A percentile compares a stretch with the other conserved stretches of the same genome.
phyloP scores from a whole-genome alignment of 2,113 vertebrate genomes.

The Leucosticte australis region DNA sequence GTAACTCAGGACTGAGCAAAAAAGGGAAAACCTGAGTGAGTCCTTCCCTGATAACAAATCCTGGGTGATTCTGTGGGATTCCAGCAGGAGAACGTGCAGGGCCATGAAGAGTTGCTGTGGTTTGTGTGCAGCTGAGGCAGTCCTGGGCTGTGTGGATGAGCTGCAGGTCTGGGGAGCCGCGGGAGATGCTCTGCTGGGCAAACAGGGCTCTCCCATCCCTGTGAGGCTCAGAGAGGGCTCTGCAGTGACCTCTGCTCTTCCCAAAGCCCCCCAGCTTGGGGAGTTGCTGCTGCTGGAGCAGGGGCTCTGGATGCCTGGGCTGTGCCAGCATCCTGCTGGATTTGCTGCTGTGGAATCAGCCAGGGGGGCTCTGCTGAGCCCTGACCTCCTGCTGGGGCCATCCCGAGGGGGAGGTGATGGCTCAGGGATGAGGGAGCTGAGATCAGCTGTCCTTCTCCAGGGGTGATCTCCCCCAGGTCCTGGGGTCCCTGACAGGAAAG shows the following conservation, averaged over 20 bases:
- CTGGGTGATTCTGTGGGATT: not conserved
- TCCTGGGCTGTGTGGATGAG: accelerated
- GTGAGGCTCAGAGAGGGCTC: accelerated
- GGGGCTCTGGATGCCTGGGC: not conserved
- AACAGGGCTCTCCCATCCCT: accelerated
- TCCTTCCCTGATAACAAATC: not conserved
- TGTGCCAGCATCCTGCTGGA: not conserved
- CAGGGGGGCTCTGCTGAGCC: accelerated
- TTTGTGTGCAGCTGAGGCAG: not conserved
- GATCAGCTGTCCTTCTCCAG: accelerated
- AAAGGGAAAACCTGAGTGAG: not conserved
- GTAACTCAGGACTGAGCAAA: not conserved
- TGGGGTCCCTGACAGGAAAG: not conserved
- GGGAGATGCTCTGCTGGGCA: not conserved
- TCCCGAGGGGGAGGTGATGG: accelerated
- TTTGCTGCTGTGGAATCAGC: not conserved
- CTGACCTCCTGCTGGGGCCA: not conserved
- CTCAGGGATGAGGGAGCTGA: not conserved
- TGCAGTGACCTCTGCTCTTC: not conserved
- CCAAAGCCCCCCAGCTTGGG: not conserved
- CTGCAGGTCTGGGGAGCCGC: not conserved
- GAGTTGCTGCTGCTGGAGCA: not conserved
- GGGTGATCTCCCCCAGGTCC: accelerated
- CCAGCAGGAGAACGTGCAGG: accelerated
- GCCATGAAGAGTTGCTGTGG: accelerated